These are phyloP conservation scores for Gymnoscopelus braueri DNA, from an alignment of 2,797 vertebrate species.

Conservation along the genomic window DNA sequence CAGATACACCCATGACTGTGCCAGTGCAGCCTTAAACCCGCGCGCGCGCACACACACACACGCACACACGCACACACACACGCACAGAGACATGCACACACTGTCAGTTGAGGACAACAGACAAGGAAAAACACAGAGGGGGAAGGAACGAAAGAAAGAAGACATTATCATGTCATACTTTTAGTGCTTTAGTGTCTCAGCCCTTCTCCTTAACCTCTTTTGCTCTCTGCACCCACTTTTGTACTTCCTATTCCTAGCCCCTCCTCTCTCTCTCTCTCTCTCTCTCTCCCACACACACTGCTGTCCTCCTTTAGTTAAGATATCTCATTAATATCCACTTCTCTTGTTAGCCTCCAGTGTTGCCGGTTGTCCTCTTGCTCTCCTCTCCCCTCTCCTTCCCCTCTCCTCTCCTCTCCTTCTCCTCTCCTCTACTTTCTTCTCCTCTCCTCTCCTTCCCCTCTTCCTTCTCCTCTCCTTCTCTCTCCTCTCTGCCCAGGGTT, in stretches of 20 bases:
- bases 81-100: background rate
- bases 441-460: slow-evolving; percentile 14
- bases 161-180: slow-evolving; percentile 2
- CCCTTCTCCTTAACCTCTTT: slow-evolving; percentile 27
- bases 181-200: slow-evolving; percentile 22
- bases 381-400: slow-evolving; percentile 24
- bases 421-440: slow-evolving; percentile 28
- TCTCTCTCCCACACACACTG: slow-evolving; percentile 29
- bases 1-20: no score
- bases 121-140: background rate
- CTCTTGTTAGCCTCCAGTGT: slow-evolving; percentile 74
- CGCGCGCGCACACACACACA: slow-evolving; percentile 17
- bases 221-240: slow-evolving; percentile 16
- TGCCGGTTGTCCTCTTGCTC: slow-evolving; percentile 47
- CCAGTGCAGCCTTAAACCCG: no score
- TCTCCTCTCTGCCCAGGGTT: slow-evolving; percentile 64
- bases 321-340: slow-evolving; percentile 74
- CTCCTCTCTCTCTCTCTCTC: slow-evolving; percentile 19
- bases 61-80: background rate
- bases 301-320: slow-evolving; percentile 69
- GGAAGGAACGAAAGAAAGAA: slow-evolving; percentile 11
- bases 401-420: slow-evolving; percentile 40
- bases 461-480: slow-evolving; percentile 16
- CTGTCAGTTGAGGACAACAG: background rate
- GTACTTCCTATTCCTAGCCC: background rate